A percentile compares a stretch with the other conserved stretches of the same genome.
phyloP scores from a whole-genome alignment of 2,113 vertebrate genomes.

The Sigmodon hispidus region DNA sequence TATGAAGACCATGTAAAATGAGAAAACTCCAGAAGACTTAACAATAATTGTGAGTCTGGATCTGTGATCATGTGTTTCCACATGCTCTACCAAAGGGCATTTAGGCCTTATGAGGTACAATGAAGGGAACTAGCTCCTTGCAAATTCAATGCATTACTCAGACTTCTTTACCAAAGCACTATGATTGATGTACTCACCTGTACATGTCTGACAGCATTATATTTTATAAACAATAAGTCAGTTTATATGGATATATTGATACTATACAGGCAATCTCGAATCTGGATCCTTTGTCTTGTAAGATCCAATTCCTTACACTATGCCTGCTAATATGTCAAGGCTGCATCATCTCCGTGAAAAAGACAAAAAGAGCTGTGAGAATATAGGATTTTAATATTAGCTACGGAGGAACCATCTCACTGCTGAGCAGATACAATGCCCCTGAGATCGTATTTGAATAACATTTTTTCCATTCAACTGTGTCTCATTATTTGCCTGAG shows the following conservation, averaged over 20 bases:
- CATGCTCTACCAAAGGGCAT: not conserved
- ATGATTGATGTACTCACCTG: not conserved
- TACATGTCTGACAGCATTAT: not conserved
- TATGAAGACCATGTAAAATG: not conserved
- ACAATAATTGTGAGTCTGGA: not conserved
- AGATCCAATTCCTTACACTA: not conserved
- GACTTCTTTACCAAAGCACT: not conserved
- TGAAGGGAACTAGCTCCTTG: not conserved
- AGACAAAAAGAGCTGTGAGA: constrained; percentile 25
- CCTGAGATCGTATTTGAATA: constrained; percentile 25
- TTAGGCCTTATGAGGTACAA: not conserved
- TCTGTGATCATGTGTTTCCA: fast-evolving
- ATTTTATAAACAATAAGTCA: constrained; percentile 3
- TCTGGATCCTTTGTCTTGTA: not conserved
- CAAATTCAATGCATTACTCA: not conserved
- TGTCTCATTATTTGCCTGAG: constrained; percentile 17
- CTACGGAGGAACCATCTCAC: not conserved
- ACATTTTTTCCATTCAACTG: constrained; percentile 1
- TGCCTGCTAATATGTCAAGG: not conserved
- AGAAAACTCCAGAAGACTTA: not conserved
- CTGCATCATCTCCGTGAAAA: not conserved
- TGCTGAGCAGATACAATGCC: not conserved
- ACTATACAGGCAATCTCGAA: not conserved
- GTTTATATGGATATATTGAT: not conserved
- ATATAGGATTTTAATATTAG: not conserved